phyloP scores from a whole-genome alignment of 2,797 vertebrate species.

The Gila robusta region DNA sequence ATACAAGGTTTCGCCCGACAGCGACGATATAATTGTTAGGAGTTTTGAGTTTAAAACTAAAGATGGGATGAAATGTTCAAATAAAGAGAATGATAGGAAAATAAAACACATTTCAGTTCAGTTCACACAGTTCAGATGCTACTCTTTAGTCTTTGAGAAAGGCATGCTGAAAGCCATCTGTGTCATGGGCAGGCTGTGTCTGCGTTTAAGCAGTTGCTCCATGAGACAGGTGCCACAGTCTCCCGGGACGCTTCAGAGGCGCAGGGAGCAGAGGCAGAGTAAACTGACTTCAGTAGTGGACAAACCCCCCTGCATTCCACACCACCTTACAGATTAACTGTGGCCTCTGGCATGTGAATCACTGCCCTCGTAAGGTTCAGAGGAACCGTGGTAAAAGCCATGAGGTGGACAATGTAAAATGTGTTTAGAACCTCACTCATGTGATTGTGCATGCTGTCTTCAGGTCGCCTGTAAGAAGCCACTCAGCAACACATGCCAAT shows the following conservation, averaged over 20 bases:
- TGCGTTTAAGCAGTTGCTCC: conserved; percentile 72
- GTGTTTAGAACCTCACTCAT: conserved; percentile 21
- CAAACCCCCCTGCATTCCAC: conserved; percentile 61
- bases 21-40: background rate
- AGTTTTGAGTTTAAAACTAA: background rate
- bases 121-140: conserved; percentile 39
- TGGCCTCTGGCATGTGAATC: conserved; percentile 67
- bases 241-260: conserved; percentile 49
- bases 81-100: background rate
- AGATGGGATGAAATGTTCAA: background rate
- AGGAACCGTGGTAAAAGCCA: conserved; percentile 54
- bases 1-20: background rate
- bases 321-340: conserved; percentile 43
- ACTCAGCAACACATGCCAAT: conserved; percentile 19
- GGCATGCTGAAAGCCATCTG: conserved; percentile 50
- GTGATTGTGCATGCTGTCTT: conserved; percentile 11
- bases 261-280: conserved; percentile 1
- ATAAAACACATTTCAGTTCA: conserved; percentile 1
- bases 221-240: conserved; percentile 68
- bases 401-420: conserved; percentile 53
- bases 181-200: conserved; percentile 32
- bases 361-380: conserved; percentile 66
- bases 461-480: conserved; percentile 2
- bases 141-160: conserved; percentile 56
- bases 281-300: conserved; percentile 62